Conservation (phyloP, 2,888 invertebrate genomes). For the Apoderus coryli region DNA sequence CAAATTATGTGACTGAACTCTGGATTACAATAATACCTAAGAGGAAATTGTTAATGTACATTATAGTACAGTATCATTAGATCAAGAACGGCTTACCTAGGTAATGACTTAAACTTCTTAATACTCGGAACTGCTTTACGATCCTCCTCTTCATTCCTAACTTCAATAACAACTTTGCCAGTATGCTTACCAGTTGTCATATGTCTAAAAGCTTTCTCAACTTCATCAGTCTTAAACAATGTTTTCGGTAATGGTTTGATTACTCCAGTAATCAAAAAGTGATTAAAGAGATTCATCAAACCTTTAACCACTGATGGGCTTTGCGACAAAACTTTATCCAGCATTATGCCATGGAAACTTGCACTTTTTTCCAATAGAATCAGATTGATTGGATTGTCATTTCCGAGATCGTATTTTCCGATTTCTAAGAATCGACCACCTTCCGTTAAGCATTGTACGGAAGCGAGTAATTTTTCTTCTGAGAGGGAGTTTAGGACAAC, state of each 20-base stretch:
- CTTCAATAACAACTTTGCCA: constrained; percentile 48
- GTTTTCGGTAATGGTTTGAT: constrained; percentile 53
- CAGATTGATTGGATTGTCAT: constrained; percentile 49
- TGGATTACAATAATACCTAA: constrained; percentile 39
- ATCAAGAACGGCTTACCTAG: constrained; percentile 9
- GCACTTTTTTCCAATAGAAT: constrained; percentile 53
- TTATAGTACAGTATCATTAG: constrained; percentile 5
- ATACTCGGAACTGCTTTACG: constrained; percentile 16
- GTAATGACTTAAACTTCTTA: constrained; percentile 8
- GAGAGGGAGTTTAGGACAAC: constrained; percentile 82
- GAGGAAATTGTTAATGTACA: too few relatives aligned
- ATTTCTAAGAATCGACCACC: constrained; percentile 69
- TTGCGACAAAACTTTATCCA: constrained; percentile 36
- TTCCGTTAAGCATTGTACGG: constrained; percentile 42
- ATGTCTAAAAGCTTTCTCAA: constrained; percentile 57
- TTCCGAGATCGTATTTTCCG: constrained; percentile 68
- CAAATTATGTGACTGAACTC: constrained; percentile 45
- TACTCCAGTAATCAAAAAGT: constrained; percentile 33
- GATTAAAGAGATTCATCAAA: constrained; percentile 10
- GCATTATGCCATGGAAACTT: constrained; percentile 62
- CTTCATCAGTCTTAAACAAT: constrained; percentile 46
- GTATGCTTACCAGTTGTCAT: constrained; percentile 62
- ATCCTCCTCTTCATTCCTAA: constrained; percentile 26
- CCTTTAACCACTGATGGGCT: constrained; percentile 11
- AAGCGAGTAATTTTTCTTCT: constrained; percentile 75